phyloP scores from a whole-genome alignment of 2,113 vertebrate genomes.

The Percina caprodes region DNA sequence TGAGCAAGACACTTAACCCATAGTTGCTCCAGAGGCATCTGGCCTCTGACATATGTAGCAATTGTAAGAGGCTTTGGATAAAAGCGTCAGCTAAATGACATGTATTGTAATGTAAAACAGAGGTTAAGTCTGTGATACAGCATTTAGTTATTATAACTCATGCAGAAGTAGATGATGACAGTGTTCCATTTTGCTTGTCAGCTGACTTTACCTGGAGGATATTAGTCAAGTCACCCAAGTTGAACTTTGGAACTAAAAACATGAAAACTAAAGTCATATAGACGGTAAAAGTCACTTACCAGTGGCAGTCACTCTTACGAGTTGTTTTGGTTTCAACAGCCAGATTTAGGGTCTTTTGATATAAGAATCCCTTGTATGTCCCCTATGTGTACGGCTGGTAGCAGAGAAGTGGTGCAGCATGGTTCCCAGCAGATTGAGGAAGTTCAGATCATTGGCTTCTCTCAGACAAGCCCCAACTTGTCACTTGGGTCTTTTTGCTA shows the following conservation, averaged over 20 bases:
- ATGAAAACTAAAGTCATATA: neutral
- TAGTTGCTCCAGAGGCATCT: too few species aligned
- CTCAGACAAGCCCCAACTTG: constrained; percentile 58
- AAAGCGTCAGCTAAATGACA: too few species aligned
- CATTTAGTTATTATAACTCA: neutral
- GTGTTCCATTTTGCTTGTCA: neutral
- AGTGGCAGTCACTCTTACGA: neutral
- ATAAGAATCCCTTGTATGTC: neutral
- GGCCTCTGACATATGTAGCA: too few species aligned
- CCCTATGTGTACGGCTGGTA: neutral
- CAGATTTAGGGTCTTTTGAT: neutral
- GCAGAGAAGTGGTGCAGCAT: constrained; percentile 1
- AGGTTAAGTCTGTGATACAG: neutral
- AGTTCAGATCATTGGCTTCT: constrained; percentile 35
- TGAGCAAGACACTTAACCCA: too few species aligned
- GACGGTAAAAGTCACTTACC: constrained; percentile 44
- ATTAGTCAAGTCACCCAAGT: neutral
- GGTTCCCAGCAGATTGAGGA: constrained; percentile 34
- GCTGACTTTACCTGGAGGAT: neutral
- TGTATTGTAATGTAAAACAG: neutral
- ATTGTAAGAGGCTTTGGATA: too few species aligned
- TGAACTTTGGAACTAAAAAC: neutral
- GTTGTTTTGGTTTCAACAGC: neutral
- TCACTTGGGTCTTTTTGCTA: constrained; percentile 46
- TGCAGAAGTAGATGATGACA: neutral